These are phyloP conservation scores for Ptychoptera contaminata DNA, from an alignment of 2,888 invertebrate species.

Conservation along the genomic window DNA sequence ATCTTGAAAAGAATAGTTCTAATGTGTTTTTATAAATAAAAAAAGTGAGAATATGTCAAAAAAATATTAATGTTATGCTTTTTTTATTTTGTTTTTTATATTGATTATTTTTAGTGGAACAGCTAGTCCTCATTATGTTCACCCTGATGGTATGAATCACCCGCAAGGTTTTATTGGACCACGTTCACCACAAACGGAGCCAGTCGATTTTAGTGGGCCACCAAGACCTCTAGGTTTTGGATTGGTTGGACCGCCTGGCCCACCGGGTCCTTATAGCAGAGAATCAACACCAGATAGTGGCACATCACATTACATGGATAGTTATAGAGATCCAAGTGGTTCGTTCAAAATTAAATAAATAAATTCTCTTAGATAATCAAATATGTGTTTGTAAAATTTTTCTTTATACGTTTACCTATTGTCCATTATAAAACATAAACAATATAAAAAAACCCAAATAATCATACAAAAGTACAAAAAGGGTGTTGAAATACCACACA, in stretches of 20 bases:
- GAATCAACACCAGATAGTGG: conserved; percentile 83
- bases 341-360: conserved; percentile 20
- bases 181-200: conserved; percentile 50
- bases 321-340: conserved; percentile 76
- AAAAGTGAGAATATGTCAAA: no score
- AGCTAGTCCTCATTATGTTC: conserved; percentile 42
- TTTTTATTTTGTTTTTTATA: conserved; percentile 10
- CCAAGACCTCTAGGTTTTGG: conserved; percentile 46
- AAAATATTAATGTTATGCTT: neutral
- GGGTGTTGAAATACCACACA: no score
- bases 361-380: no score
- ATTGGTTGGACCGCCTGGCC: conserved; percentile 36
- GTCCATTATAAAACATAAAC: no score
- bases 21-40: no score
- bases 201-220: conserved; percentile 54
- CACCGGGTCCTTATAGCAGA: conserved; percentile 49
- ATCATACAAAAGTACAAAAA: no score
- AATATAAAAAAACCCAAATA: no score
- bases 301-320: conserved; percentile 77
- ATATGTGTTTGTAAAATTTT: no score
- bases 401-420: no score
- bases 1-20: no score
- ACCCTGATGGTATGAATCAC: conserved; percentile 30
- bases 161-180: conserved; percentile 40
- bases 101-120: conserved; percentile 29